A percentile compares a stretch with the other conserved stretches of the same genome.
Conservation (phyloP, 2,113 vertebrate species). For the Carlito syrichta region DNA sequence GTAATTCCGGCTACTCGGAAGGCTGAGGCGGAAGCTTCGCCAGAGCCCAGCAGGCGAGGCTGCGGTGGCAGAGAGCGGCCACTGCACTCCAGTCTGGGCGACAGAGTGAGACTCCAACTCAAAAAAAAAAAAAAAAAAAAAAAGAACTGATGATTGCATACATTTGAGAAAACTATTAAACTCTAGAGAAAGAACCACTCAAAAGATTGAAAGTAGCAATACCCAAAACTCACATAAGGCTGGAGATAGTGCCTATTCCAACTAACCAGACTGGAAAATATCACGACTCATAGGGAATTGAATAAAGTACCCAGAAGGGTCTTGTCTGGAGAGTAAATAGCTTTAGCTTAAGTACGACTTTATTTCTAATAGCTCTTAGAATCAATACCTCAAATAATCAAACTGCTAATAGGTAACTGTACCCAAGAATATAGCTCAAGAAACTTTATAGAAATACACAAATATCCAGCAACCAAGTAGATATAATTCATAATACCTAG, state of each 20-base stretch:
- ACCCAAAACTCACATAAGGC: neutral
- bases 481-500: neutral
- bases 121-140: no score
- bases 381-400: neutral
- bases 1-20: no score
- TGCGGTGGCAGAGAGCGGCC: no score
- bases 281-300: neutral
- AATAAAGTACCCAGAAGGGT: neutral
- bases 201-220: neutral
- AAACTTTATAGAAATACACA: neutral
- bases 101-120: no score
- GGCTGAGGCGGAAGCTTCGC: no score
- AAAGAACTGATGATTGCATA: neutral
- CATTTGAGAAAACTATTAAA: neutral
- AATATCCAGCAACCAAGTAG: neutral
- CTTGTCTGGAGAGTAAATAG: neutral
- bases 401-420: neutral
- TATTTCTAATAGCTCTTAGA: neutral
- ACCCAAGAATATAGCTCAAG: neutral
- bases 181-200: neutral
- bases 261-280: neutral
- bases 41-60: no score
- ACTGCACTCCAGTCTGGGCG: no score
- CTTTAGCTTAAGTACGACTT: neutral
- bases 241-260: neutral